Conservation (phyloP, 2,888 invertebrate genomes). For the Nasonia oneida region DNA sequence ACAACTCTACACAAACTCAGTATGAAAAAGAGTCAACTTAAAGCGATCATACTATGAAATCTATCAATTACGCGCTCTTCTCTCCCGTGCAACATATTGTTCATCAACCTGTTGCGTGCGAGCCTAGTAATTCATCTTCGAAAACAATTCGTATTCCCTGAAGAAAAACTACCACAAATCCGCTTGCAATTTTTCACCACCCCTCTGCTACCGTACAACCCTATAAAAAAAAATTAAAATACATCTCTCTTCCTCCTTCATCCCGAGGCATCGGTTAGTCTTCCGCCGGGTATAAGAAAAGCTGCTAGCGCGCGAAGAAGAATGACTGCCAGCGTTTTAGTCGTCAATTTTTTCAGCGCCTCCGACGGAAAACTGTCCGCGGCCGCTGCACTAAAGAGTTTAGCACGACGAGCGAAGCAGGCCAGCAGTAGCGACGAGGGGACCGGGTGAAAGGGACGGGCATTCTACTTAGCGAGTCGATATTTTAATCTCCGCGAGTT, state of each 20-base stretch:
- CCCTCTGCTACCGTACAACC: background rate
- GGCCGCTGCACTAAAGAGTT: slow-evolving; percentile 51
- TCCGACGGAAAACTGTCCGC: slow-evolving; percentile 40
- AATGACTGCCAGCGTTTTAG: slow-evolving; percentile 37
- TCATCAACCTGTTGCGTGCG: background rate
- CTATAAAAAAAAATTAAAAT: background rate
- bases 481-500: slow-evolving; percentile 62
- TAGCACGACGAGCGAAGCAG: slow-evolving; percentile 5
- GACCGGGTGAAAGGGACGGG: background rate
- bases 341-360: background rate
- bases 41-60: too few relatives aligned
- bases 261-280: slow-evolving; percentile 7
- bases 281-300: slow-evolving; percentile 13
- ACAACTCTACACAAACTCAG: background rate
- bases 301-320: slow-evolving; percentile 25
- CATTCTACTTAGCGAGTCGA: slow-evolving; percentile 59
- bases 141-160: too few relatives aligned
- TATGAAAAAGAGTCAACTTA: background rate
- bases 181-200: slow-evolving; percentile 4
- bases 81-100: too few relatives aligned
- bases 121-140: background rate
- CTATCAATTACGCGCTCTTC: too few relatives aligned
- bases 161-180: background rate
- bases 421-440: too few relatives aligned
- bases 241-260: background rate